Conservation (phyloP, 2,888 invertebrate species). For the Sicus ferrugineus region DNA sequence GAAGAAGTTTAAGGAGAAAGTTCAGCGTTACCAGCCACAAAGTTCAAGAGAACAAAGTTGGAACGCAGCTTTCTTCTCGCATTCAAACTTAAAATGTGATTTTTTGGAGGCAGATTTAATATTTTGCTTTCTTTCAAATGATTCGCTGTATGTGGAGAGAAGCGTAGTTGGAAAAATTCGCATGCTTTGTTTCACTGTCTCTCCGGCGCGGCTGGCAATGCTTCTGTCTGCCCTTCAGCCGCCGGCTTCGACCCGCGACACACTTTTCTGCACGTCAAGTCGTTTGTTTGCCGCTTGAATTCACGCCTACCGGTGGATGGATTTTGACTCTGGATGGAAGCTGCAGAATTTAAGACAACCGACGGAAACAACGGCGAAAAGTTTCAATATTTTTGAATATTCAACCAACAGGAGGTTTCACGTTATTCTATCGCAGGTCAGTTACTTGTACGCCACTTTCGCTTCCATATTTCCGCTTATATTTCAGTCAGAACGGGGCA, state of each 20-base stretch:
- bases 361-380: background rate
- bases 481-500: too few species aligned
- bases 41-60: background rate
- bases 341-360: too few species aligned
- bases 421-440: background rate
- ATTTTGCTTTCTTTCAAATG: background rate
- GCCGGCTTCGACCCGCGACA: background rate
- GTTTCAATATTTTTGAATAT: background rate
- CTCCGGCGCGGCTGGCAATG: background rate
- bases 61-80: background rate
- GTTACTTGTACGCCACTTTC: too few species aligned
- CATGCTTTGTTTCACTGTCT: background rate
- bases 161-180: too few species aligned
- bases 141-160: too few species aligned
- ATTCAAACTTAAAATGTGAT: background rate
- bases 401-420: background rate
- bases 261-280: background rate
- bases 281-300: slow-evolving; percentile 12
- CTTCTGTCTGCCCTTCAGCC: background rate
- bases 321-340: too few species aligned
- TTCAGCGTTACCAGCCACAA: background rate
- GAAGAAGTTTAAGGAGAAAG: background rate
- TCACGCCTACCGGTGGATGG: background rate
- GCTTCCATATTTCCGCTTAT: background rate
- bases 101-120: background rate